Evolutionary conservation across 2,888 invertebrate species (phyloP).

Genomic region (Sepioteuthis lessoniana): DNA sequence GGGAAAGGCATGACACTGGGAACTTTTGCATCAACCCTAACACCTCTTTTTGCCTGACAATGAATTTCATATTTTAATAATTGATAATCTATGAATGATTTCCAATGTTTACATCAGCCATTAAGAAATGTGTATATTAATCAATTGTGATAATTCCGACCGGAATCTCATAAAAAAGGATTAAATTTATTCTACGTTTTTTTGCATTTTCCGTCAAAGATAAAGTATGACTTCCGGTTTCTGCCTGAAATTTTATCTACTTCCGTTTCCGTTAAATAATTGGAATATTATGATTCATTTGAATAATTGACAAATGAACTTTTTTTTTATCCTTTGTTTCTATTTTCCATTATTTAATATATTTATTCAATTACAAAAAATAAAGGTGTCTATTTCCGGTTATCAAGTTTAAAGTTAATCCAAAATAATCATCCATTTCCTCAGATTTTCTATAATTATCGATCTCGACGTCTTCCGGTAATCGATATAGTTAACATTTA

Average conservation of each 20-base stretch:
- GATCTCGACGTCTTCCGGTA: background rate
- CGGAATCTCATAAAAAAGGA: too few relatives aligned
- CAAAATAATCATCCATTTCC: background rate
- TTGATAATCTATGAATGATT: too few relatives aligned
- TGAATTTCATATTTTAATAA: too few relatives aligned
- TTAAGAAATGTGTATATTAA: too few relatives aligned
- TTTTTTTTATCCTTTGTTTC: background rate
- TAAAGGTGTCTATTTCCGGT: background rate
- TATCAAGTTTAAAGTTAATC: background rate
- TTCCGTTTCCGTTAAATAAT: background rate
- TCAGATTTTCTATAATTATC: background rate
- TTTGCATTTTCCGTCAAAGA: too few relatives aligned
- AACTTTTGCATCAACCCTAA: too few relatives aligned
- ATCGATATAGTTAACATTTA: background rate
- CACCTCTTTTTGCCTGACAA: too few relatives aligned
- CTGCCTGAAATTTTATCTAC: background rate
- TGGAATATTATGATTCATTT: background rate
- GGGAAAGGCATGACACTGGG: too few relatives aligned
- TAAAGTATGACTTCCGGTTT: background rate
- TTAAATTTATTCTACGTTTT: too few relatives aligned
- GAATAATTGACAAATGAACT: background rate
- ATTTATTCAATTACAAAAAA: background rate
- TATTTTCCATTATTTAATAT: background rate
- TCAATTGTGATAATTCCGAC: too few relatives aligned
- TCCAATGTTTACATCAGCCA: too few relatives aligned